Evolutionary conservation across 2,797 vertebrate genomes (phyloP).

Genomic region (Sorex maritimensis): DNA sequence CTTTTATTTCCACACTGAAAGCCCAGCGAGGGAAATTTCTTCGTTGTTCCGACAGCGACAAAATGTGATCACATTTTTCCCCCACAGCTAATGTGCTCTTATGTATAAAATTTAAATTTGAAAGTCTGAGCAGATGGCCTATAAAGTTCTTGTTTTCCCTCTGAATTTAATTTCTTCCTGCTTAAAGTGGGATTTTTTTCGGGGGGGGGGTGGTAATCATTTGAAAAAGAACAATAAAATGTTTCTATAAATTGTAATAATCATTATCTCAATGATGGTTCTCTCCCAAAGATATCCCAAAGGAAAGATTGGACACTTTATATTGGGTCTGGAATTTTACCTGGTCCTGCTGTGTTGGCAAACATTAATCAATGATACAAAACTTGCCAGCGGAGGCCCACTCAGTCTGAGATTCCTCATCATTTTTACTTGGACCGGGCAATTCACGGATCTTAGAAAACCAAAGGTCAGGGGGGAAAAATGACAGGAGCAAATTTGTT

Average conservation of each 20-base stretch:
- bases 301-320: slow-evolving; percentile 36
- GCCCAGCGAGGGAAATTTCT: slow-evolving; percentile 83
- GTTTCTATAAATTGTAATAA: slow-evolving; percentile 79
- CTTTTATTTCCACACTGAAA: slow-evolving; percentile 80
- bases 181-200: slow-evolving; percentile 74
- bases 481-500: slow-evolving; percentile 2
- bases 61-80: slow-evolving; percentile 84
- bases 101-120: slow-evolving; percentile 87
- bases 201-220: slow-evolving; percentile 49
- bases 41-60: slow-evolving; percentile 80
- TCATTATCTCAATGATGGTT: slow-evolving; percentile 62
- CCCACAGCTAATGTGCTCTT: slow-evolving; percentile 86
- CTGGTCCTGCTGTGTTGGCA: neutral
- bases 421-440: neutral
- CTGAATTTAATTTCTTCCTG: slow-evolving; percentile 87
- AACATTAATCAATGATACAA: neutral
- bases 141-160: slow-evolving; percentile 87
- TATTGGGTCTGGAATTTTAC: neutral
- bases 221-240: slow-evolving; percentile 80
- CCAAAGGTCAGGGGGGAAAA: neutral
- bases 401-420: neutral
- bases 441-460: slow-evolving; percentile 25
- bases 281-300: slow-evolving; percentile 31
- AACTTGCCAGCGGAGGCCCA: neutral
- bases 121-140: slow-evolving; percentile 87